These are phyloP conservation scores for Esox niger DNA, from an alignment of 2,113 vertebrate species.

Conservation along the genomic window DNA sequence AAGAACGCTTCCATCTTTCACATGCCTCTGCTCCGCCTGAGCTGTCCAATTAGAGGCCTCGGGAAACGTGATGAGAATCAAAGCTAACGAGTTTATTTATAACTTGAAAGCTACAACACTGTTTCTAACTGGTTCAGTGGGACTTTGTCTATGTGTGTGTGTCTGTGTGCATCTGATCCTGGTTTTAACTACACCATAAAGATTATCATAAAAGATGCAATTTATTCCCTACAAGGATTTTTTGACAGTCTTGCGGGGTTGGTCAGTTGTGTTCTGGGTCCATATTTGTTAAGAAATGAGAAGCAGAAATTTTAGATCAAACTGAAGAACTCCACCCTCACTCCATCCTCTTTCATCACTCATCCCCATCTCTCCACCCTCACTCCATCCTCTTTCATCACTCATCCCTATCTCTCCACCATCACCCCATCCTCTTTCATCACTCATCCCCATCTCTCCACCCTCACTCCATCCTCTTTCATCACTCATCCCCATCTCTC, in stretches of 20 bases:
- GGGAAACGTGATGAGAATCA: constrained; percentile 4
- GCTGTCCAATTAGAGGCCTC: constrained; percentile 38
- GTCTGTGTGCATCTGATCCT: too few relatives aligned
- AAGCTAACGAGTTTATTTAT: constrained; percentile 35
- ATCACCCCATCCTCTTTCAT: neutral
- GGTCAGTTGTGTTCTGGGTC: too few relatives aligned
- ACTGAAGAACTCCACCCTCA: too few relatives aligned
- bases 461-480: too few relatives aligned
- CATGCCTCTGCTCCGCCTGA: neutral
- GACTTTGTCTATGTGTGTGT: too few relatives aligned
- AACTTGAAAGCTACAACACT: constrained; percentile 48
- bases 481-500: neutral
- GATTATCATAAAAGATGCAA: too few relatives aligned
- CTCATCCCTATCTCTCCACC: neutral
- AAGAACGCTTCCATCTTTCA: neutral
- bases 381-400: too few relatives aligned
- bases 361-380: neutral
- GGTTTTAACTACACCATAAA: too few relatives aligned
- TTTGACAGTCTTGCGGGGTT: too few relatives aligned
- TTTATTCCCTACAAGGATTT: too few relatives aligned
- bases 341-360: neutral
- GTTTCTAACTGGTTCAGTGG: neutral
- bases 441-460: neutral
- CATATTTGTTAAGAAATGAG: too few relatives aligned
- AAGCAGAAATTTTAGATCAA: too few relatives aligned